Base-by-base conservation (phyloP, 2,888 invertebrate genomes). In the Drosophila lacicola region DNA sequence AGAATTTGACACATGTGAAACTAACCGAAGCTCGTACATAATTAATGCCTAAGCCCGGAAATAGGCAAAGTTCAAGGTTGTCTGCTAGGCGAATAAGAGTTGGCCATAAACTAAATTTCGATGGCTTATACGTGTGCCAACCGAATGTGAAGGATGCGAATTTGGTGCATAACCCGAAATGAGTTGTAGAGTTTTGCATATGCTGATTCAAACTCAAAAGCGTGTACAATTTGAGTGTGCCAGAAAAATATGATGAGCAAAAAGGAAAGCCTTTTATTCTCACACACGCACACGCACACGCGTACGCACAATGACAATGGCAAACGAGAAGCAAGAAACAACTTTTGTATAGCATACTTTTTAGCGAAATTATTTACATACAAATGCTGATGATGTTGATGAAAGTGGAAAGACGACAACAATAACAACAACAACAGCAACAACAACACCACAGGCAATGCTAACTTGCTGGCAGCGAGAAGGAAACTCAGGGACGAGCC, bases 301-400 rank as follows among this genome's bases (percentile, higher is more conserved):
- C 37, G 13, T 9, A 51, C 21, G 50, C 49, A 49, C 53, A 74
- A 57, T 61, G 49, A 73, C 68, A 76, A 68, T 67, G 39, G 55
- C 46, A 74, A 54, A 49, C 44, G 56, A 70, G 58, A 49, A 36
- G 60, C 63, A 75, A 73, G 78, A 76, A 80, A 57, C 58, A 70
- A 77, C 70, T 77, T 68, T 72, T 74, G 67, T 70, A 58, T 77
- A 70, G 67, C 77, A 80, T 60, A 80, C 80, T 78, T 78, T 78
- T 80, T 65, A 80, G 80, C 70, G 65, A 78, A 78, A 78, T 78
- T 78, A 78, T 80, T 78, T 78, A 70, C 78, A 78, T 78, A 70
- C 74, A 80, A 80, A 78, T 80, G 80, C 70, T 79, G 77, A 75
- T 79, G 76, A 74, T 79, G 80, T 75, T 77, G 76, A 75, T 75